These are phyloP conservation scores for Channa argus DNA, from an alignment of 2,113 vertebrate genomes.

Conservation along the genomic window DNA sequence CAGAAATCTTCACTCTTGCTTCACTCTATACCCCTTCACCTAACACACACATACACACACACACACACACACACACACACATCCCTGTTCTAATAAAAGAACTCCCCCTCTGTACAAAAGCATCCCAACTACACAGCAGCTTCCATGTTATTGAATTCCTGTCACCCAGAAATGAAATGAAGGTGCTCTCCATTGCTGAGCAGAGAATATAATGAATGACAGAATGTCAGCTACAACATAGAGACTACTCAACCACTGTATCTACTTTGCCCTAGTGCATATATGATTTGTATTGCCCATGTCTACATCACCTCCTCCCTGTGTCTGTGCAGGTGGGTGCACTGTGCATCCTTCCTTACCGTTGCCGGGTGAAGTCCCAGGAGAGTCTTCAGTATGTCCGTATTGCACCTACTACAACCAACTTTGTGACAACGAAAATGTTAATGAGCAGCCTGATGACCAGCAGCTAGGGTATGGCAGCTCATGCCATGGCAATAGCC, in stretches of 20 bases:
- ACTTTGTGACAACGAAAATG: conserved; percentile 33
- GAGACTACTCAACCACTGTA: background rate
- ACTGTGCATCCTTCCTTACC: conserved; percentile 43
- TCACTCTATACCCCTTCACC: conserved; percentile 18
- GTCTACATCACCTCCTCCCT: conserved; percentile 12
- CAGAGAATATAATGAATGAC: conserved; percentile 36
- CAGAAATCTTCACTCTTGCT: conserved; percentile 50
- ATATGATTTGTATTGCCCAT: conserved; percentile 2
- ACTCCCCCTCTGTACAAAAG: conserved; percentile 50
- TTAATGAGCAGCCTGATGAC: conserved; percentile 47
- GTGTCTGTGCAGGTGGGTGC: conserved; percentile 66
- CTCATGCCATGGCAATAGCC: conserved; percentile 55
- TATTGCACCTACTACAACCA: conserved; percentile 73
- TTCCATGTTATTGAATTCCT: conserved; percentile 65
- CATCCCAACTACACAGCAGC: conserved; percentile 47
- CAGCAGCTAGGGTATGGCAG: conserved; percentile 38
- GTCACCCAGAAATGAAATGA: conserved; percentile 61
- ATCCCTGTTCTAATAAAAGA: conserved; percentile 69
- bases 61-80: conserved; percentile 15
- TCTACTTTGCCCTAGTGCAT: background rate
- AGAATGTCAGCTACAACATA: conserved; percentile 8
- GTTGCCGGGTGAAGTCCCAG: conserved; percentile 66
- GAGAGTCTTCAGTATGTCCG: conserved; percentile 60
- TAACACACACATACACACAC: conserved; percentile 16
- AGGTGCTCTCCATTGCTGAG: conserved; percentile 22